Evolutionary conservation across 2,113 vertebrate species (phyloP), one percentile per base, ranked within the genome.

Genomic region (Cichladusa arquata): DNA sequence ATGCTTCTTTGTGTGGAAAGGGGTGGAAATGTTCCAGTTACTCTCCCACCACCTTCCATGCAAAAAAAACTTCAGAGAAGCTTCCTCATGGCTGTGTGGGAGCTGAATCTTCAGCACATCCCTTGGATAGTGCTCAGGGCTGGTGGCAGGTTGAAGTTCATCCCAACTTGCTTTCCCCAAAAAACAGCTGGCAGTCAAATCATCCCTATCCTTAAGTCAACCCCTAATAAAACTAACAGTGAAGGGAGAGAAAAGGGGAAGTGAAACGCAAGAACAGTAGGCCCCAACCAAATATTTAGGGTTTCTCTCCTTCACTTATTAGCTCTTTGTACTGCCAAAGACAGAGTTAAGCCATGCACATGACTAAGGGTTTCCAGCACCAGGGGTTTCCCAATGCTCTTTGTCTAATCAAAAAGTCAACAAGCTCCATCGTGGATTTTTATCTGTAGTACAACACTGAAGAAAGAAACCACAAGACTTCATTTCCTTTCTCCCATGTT

Each of bases 331-430:
- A 74, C 15, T 83, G 92, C 15, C 88, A 91, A 94, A 94, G 53
- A 79, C 22, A 54, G 29, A 57, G 45, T 80, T 70, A 66, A 92
- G 44, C 29, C 44, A 47, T 15, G 42, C 42, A 77, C 45, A 76
- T 20, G 66, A 72, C 26, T 84, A 80, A 77, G 50, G 31, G 36
- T 65, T 93, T 89, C 70, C 54, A 95, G 81, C 44, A 93, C 34
- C 67, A 61, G 62, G 67, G 62, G 42, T 66, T 95, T 90, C 73
- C 74, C 74, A 57, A 13, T 2, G 1, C 17, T 82, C 29, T 87
- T 90, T 82, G 29, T 82, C 58, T 94, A 77, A 89, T 86, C 90
- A 81, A 83, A 94, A 93, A 96, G 73, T 81, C 85, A 90, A 71
- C 85, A 86, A 83, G 60, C 67, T 74, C 71, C 72, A 70, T 28